Base-by-base conservation (phyloP, 2,113 vertebrate species). In the Lipotes vexillifer region DNA sequence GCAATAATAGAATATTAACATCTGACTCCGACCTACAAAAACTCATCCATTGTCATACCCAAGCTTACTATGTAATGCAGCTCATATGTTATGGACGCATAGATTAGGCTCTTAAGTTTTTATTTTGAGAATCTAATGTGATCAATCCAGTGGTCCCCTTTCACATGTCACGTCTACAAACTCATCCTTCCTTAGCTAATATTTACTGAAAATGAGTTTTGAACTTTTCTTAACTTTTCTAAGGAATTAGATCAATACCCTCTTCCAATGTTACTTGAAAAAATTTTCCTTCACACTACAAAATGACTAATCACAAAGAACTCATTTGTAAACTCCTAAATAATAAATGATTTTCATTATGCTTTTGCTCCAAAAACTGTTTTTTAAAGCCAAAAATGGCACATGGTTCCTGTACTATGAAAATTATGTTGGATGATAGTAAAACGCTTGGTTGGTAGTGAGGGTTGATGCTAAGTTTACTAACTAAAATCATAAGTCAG, bases 1-100 rank as follows among this genome's bases (percentile, higher is more conserved):
- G 15, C 23, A 52, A 61, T n/a, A 61, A 68, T 11, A 88, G 55
- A 66, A 93, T 94, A 89, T 80, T 94, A 93, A 92, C 86, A 88
- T 96, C 31, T 74, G 49, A 80, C 78, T 66, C 61, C 71, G 31
- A 80, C 71, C 55, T 71, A 20, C 59, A 63, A 74, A 90, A 88
- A n/a, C 1, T 0, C 63, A 59, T 55, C 46, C n/a, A 18, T n/a
- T 44, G 46, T 29, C n/a, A 46, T 36, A 68, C 15, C 44, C 0
- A 5, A n/a, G 25, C 15, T 90, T 55, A n/a, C 21, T 59, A 5
- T 15, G 17, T 25, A 83, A 86, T 38, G 85, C 36, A 65, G 46
- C 17, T 55, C 17, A 52, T 46, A 13, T 25, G n/a, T 23, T 38
- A 41, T 11, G 29, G 5, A 72, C 6, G 14, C 12, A 13, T 13